These are phyloP conservation scores for Chironomus tentans DNA, from an alignment of 2,888 invertebrate genomes.

Conservation along the genomic window DNA sequence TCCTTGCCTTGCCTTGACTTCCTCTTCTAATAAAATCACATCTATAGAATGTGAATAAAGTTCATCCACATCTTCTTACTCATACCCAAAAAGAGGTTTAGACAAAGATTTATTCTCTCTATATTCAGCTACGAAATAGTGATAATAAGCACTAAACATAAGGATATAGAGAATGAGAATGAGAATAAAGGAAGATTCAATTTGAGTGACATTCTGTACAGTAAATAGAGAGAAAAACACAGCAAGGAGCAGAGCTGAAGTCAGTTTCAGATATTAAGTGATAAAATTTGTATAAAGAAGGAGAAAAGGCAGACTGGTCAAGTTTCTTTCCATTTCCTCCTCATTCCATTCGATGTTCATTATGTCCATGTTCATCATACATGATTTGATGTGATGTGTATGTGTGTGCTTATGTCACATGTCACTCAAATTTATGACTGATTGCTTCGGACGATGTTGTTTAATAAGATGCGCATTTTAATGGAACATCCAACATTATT, in stretches of 20 bases:
- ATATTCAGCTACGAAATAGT: too few relatives aligned
- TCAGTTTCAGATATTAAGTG: not conserved
- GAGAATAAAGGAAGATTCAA: not conserved
- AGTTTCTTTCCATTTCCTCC: too few relatives aligned
- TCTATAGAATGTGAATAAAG: not conserved
- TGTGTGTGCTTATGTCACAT: slow-evolving; percentile 1
- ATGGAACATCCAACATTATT: not conserved
- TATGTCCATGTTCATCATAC: too few relatives aligned
- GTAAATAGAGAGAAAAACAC: not conserved
- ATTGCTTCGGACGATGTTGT: slow-evolving; percentile 15
- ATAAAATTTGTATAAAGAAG: not conserved
- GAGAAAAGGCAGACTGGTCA: not conserved
- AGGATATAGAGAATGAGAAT: not conserved
- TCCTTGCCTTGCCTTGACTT: too few relatives aligned
- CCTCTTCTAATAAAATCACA: too few relatives aligned
- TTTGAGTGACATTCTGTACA: not conserved
- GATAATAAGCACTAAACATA: too few relatives aligned
- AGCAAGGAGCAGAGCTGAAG: not conserved
- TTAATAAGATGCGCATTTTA: slow-evolving; percentile 24
- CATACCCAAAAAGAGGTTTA: not conserved
- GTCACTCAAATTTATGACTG: slow-evolving; percentile 20
- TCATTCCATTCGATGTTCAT: too few relatives aligned
- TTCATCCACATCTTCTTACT: not conserved
- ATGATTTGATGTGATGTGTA: not conserved
- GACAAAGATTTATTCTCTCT: not conserved